Percentiles rank a stretch among this genome's conserved stretches.
Conservation (phyloP, 2,888 invertebrate genomes). For the Eupithecia dodoneata region DNA sequence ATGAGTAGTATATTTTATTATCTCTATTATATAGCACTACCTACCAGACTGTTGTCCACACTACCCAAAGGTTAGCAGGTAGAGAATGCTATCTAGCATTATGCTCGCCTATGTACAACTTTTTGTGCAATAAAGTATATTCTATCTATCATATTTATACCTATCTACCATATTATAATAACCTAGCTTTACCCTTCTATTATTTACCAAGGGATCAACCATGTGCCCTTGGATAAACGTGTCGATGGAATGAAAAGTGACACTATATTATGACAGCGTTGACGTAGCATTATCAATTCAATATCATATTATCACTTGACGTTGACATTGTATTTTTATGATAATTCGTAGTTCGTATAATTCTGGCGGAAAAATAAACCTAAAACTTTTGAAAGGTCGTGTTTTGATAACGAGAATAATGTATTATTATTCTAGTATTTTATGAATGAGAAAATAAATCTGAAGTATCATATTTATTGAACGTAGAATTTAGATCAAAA, state of each 20-base stretch:
- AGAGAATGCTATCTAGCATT: no score
- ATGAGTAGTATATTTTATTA: no score
- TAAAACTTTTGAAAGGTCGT: background rate
- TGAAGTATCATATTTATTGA: background rate
- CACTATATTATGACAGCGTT: background rate
- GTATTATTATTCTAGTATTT: background rate
- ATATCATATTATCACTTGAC: constrained; percentile 13
- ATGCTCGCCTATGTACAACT: no score
- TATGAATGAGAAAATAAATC: background rate
- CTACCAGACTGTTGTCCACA: no score
- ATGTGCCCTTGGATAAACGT: no score
- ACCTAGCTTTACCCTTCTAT: no score
- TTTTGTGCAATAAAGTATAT: no score
- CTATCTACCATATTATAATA: no score
- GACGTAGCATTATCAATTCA: constrained; percentile 5
- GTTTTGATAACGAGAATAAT: background rate
- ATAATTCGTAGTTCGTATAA: background rate
- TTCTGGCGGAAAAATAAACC: background rate
- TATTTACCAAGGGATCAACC: no score
- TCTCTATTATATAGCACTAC: no score
- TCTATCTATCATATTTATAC: background rate
- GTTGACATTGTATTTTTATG: constrained; percentile 21
- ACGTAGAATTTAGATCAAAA: background rate
- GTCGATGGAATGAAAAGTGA: background rate
- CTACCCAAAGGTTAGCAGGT: no score